Conservation (phyloP, 2,888 invertebrate species). For the Pachymerium ferrugineum region DNA sequence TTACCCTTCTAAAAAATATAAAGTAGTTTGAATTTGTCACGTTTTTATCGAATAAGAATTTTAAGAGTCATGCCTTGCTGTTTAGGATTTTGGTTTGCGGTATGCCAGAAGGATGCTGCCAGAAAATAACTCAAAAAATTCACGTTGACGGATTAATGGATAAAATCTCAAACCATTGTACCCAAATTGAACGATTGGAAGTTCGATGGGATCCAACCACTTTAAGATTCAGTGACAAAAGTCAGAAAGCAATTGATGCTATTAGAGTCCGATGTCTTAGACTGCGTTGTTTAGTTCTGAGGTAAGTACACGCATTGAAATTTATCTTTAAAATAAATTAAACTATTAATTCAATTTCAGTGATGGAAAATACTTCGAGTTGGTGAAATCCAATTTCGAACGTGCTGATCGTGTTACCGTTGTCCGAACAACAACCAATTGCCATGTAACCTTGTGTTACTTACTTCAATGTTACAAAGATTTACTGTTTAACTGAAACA, state of each 20-base stretch:
- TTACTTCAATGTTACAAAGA: conserved; percentile 89
- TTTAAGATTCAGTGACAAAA: conserved; percentile 96
- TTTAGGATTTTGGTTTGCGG: conserved; percentile 96
- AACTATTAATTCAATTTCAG: conserved; percentile 51
- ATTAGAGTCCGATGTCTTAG: conserved; percentile 91
- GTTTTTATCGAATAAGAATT: conserved; percentile 23
- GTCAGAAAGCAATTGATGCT: conserved; percentile 97
- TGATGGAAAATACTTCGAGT: conserved; percentile 98
- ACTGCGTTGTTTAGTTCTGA: conserved; percentile 84
- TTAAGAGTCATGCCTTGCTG: no score
- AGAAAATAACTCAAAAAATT: conserved; percentile 73
- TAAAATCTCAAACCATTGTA: conserved; percentile 88
- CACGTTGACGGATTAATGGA: conserved; percentile 96
- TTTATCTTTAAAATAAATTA: background rate
- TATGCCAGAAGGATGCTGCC: conserved; percentile 89
- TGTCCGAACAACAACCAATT: conserved; percentile 93
- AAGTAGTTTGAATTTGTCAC: conserved; percentile 58
- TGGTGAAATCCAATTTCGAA: conserved; percentile 98
- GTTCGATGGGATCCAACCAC: conserved; percentile 98
- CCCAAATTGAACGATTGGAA: conserved; percentile 82
- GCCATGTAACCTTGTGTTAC: conserved; percentile 88
- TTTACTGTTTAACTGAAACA: conserved; percentile 77
- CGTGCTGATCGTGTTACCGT: conserved; percentile 94
- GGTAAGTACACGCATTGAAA: conserved; percentile 53
- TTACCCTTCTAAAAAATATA: conserved; percentile 84